Evolutionary conservation across 2,888 invertebrate species (phyloP).

Genomic region (Sepiola atlantica): DNA sequence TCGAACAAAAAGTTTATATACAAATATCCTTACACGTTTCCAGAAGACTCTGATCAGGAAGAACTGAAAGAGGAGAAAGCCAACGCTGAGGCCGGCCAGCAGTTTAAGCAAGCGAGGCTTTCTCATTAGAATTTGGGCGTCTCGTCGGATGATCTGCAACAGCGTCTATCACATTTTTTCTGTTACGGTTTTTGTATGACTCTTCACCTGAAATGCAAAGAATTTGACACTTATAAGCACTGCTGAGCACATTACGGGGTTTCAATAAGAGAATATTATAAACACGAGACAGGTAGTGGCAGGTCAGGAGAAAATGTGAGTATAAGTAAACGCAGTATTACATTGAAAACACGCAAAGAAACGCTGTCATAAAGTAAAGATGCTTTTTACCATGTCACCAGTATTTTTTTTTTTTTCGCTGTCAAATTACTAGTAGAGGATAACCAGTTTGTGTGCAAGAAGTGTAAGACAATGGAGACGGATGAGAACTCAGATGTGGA

Average conservation of each 20-base stretch:
- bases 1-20: neutral
- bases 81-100: constrained; percentile 41
- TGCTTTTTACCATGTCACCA: neutral
- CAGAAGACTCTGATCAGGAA: constrained; percentile 47
- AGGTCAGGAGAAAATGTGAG: neutral
- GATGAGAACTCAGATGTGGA: too few species aligned
- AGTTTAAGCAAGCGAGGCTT: constrained; percentile 45
- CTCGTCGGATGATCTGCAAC: neutral
- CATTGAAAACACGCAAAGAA: neutral
- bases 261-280: neutral
- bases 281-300: neutral
- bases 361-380: neutral
- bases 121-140: constrained; percentile 36
- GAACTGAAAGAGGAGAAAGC: constrained; percentile 50
- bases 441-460: too few species aligned
- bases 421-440: too few species aligned
- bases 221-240: neutral
- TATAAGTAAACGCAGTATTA: neutral
- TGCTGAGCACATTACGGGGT: neutral
- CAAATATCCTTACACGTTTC: constrained; percentile 36
- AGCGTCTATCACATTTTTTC: constrained; percentile 1
- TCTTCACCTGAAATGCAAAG: neutral
- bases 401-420: neutral
- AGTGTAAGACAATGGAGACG: too few species aligned
- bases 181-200: neutral